Conservation (phyloP, 2,888 invertebrate species). For the Scaptomyza flava region DNA sequence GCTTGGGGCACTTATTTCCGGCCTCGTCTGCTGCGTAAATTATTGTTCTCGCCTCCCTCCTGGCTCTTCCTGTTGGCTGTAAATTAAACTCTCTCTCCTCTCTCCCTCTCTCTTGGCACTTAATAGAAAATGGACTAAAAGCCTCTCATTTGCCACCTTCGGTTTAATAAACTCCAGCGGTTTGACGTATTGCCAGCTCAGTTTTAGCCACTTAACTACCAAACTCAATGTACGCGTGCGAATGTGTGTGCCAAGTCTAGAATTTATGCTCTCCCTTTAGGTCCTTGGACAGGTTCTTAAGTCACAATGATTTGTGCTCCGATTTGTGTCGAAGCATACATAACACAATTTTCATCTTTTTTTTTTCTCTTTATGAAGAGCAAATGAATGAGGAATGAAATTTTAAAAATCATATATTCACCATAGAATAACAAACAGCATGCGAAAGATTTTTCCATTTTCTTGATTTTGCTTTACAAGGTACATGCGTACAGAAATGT, state of each 20-base stretch:
- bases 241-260: constrained; percentile 19
- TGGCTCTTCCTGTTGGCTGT: constrained; percentile 38
- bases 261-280: constrained; percentile 43
- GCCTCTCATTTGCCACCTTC: constrained; percentile 67
- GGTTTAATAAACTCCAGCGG: constrained; percentile 64
- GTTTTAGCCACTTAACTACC: constrained; percentile 77
- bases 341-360: background rate
- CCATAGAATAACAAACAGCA: too few species aligned
- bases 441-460: too few species aligned
- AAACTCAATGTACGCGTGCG: constrained; percentile 6
- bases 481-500: background rate
- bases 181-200: constrained; percentile 74
- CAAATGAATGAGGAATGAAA: background rate
- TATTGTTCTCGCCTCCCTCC: constrained; percentile 39
- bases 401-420: background rate
- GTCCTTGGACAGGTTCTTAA: constrained; percentile 36
- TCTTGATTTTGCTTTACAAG: background rate
- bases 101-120: constrained; percentile 47
- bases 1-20: constrained; percentile 47
- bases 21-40: constrained; percentile 59
- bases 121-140: constrained; percentile 72
- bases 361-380: background rate
- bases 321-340: constrained; percentile 25
- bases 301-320: constrained; percentile 49
- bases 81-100: constrained; percentile 60